Evolutionary conservation across 2,113 vertebrate genomes (phyloP).

Genomic region (Ramphastos sulfuratus): DNA sequence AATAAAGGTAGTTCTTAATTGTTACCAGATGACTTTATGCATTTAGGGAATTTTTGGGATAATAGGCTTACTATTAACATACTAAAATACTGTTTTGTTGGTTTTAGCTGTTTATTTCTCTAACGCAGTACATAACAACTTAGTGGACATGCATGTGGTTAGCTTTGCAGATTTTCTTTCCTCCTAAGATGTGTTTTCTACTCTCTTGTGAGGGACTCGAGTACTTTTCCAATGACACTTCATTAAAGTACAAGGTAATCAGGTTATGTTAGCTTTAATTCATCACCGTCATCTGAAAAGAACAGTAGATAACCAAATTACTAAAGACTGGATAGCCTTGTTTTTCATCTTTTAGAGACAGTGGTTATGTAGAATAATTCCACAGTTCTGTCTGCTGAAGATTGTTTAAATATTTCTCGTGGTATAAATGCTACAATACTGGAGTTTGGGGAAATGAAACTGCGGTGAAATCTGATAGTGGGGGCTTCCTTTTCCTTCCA

Average conservation of each 20-base stretch:
- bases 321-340: neutral
- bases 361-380: neutral
- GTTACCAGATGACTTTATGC: neutral
- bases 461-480: neutral
- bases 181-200: neutral
- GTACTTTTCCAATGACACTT: neutral
- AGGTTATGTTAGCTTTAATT: neutral
- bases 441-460: neutral
- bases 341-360: neutral
- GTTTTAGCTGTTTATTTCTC: neutral
- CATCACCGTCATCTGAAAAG: neutral
- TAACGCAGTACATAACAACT: neutral
- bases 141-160: neutral
- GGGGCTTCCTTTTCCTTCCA: neutral
- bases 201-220: neutral
- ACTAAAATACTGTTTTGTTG: neutral
- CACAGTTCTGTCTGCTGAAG: neutral
- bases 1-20: neutral
- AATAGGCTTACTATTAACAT: neutral
- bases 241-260: neutral
- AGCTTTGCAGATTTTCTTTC: neutral
- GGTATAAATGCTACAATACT: neutral
- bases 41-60: neutral
- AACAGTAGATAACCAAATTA: neutral
- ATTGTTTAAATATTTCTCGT: neutral